These are phyloP conservation scores for Lophochroa leadbeateri DNA, from an alignment of 2,113 vertebrate genomes.

Conservation along the genomic window DNA sequence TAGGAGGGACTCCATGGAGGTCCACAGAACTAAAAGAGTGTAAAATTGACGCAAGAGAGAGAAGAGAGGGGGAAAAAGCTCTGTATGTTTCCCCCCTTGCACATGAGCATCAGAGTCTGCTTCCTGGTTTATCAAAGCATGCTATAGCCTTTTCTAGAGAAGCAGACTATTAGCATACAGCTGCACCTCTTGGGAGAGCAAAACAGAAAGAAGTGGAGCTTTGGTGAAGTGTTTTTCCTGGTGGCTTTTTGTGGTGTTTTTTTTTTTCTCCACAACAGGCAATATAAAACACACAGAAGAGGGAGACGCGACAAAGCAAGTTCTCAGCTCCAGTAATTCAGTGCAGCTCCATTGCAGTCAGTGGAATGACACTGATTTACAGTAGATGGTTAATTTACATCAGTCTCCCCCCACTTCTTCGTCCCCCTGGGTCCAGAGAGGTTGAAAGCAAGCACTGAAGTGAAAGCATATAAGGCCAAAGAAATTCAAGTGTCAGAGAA, in stretches of 20 bases:
- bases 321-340: constrained; percentile 12
- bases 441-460: constrained; percentile 1
- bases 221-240: neutral
- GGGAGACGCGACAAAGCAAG: neutral
- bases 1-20: neutral
- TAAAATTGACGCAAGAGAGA: constrained; percentile 7
- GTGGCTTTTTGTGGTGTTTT: rapidly evolving
- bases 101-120: neutral
- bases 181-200: constrained; percentile 11
- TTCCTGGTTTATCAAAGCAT: constrained; percentile 16
- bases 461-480: neutral
- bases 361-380: constrained; percentile 2
- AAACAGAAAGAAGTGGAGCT: neutral
- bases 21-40: constrained; percentile 20
- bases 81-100: neutral
- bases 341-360: neutral
- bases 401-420: neutral
- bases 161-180: constrained; percentile 58
- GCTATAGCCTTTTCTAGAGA: neutral
- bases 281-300: constrained; percentile 7
- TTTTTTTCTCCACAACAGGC: neutral
- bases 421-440: neutral
- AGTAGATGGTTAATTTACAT: neutral
- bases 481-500: constrained; percentile 6
- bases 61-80: neutral